Base-by-base conservation (phyloP, 2,797 vertebrate genomes). In the Anableps anableps region DNA sequence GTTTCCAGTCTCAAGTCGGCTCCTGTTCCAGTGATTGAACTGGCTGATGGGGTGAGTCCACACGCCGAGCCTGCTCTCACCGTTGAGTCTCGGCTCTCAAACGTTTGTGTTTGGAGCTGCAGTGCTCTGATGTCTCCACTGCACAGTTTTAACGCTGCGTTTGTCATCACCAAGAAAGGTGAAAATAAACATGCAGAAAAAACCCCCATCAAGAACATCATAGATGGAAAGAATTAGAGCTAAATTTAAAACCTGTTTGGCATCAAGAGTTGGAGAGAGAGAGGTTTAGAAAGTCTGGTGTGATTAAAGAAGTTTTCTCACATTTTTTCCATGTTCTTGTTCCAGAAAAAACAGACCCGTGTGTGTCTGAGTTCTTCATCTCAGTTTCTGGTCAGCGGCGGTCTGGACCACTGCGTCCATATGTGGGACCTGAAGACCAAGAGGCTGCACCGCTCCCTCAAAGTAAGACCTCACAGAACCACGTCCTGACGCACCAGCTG, bases 381-480 rank as follows among this genome's bases (percentile, higher is more conserved):
- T 71, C 96, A 98, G 71, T 96, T 96, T 81, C 74, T 99, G 72
- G 96, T 95, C 78, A 99, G 98, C 23, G 98, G 99, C 80, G 99
- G 99, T 75, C 94, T 98, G 78, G 97, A 98, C 93, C 95, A 91
- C 89, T 95, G 96, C 0, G 97, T 99, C 75, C 96, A 99, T 92
- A 97, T 99, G 91, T 99, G 99, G 99, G 98, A 99, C 95, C 95
- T 99, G 93, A 99, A 99, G 92, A 96, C 95, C 84, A 98, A 96
- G 89, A 96, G 95, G 85, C 86, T 97, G 86, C 96, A 98, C 88
- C 96, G 98, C 80, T 96, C 95, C 73, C 95, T 99, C 53, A 97
- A 97, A 97, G 99, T 99, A 34, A 80, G 72, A 7, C 38, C 3
- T 51, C 23, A 5, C 11, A 50, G 78, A n/a, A 41, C 14, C 10